phyloP scores from a whole-genome alignment of 2,888 invertebrate genomes.

The Ormyrus pomaceus region DNA sequence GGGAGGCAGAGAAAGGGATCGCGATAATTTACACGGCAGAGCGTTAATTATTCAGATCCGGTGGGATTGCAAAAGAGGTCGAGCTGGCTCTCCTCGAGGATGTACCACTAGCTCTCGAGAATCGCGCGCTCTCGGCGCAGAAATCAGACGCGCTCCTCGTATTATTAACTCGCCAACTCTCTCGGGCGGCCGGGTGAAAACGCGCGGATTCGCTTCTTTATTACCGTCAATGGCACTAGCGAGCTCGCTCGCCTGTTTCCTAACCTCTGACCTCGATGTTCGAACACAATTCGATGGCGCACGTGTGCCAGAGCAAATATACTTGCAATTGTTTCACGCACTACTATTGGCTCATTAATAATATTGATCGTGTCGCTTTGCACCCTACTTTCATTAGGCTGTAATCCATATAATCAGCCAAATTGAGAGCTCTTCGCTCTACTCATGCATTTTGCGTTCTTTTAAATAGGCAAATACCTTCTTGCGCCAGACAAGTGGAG shows the following conservation, averaged over 20 bases:
- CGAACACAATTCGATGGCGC: slow-evolving; percentile 9
- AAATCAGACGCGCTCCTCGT: slow-evolving; percentile 7
- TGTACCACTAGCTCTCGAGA: not conserved
- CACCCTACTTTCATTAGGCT: slow-evolving; percentile 9
- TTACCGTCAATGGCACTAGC: slow-evolving; percentile 26
- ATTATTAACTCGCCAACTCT: slow-evolving; percentile 20
- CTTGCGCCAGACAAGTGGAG: too few relatives aligned
- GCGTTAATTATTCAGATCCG: slow-evolving; percentile 45
- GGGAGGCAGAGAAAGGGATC: slow-evolving; percentile 38
- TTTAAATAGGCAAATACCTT: too few relatives aligned
- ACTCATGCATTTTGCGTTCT: too few relatives aligned
- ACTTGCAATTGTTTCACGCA: slow-evolving; percentile 17
- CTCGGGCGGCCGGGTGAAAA: not conserved
- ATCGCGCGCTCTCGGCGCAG: not conserved
- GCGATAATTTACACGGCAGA: slow-evolving; percentile 39
- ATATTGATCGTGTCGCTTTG: slow-evolving; percentile 27
- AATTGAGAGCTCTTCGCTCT: slow-evolving; percentile 14
- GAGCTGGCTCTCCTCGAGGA: slow-evolving; percentile 4
- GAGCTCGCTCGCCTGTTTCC: slow-evolving; percentile 26
- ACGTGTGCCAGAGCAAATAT: not conserved
- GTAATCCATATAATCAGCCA: slow-evolving; percentile 28
- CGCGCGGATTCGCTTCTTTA: slow-evolving; percentile 16
- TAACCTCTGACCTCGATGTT: slow-evolving; percentile 40
- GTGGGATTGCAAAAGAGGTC: slow-evolving; percentile 34
- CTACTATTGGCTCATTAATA: slow-evolving; percentile 14